Evolutionary conservation across 2,113 vertebrate species (phyloP), one percentile per base, ranked within the genome.

Genomic region (Burhinus bistriatus): DNA sequence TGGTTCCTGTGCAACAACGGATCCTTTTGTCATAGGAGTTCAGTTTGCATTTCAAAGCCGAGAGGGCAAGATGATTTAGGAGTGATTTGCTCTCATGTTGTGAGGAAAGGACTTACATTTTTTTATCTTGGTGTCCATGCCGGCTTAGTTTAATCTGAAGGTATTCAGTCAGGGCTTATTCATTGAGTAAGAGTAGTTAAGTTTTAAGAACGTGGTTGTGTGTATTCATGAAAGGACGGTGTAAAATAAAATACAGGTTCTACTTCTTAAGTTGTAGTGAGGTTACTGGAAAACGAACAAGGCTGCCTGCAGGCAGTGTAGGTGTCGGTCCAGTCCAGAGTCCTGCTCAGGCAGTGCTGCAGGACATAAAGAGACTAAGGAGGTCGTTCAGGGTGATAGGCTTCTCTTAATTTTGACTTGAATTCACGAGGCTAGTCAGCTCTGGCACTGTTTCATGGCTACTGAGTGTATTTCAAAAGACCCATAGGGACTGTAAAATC

Each of bases 21-120:
- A 34, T 75, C 40, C 83, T 95, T 91, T 96, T 95, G 92, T 93
- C 93, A 47, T 13, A 70, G 82, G 72, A 95, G 89, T 91, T 38
- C 20, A 29, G 71, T 81, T 81, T 68, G 76, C 83, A 71, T 96
- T 97, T 91, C 78, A 94, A 65, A 88, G 78, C 51, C 0, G 2
- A 44, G 58, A 42, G 25, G 42, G 17, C 2, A 55, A 92, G 71
- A 68, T 90, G 87, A 49, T 78, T 79, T 80, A 58, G 61, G 77
- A 87, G 45, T 30, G 17, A 72, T 94, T 94, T 86, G n/a, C 38
- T 83, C 2, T 2, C 25, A 1, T 38, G 40, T 81, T 81, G 55
- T 13, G 68, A 89, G 65, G 55, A 75, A 83, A 83, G 40, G 79
- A 55, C 64, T 83, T 89, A 20, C 0, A 8, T 58, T 70, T 92